Conservation (phyloP, 2,888 invertebrate genomes). For the Iselma pallidipennis region DNA sequence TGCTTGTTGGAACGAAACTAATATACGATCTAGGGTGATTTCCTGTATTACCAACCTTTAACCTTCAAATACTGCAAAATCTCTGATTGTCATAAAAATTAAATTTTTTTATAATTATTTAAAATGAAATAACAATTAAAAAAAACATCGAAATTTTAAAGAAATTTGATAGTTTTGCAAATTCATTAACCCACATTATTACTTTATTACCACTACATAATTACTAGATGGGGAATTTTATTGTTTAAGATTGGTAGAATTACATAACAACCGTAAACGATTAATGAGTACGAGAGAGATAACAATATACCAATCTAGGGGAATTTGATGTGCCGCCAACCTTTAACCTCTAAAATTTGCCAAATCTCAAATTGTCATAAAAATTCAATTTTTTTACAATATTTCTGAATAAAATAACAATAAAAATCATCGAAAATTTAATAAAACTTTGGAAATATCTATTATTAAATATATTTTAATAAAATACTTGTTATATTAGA, state of each 20-base stretch:
- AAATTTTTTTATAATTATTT: no score
- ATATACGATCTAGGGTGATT: no score
- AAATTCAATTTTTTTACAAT: neutral
- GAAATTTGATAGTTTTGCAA: no score
- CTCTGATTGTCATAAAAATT: no score
- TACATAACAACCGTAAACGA: neutral
- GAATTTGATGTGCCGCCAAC: slow-evolving; percentile 23
- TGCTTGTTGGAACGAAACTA: no score
- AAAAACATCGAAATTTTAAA: no score
- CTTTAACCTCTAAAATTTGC: slow-evolving; percentile 43
- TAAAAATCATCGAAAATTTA: neutral
- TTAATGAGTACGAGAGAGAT: slow-evolving; percentile 15
- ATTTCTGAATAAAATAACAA: neutral
- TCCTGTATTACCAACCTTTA: no score
- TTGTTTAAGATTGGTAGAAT: slow-evolving; percentile 2
- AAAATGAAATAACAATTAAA: no score
- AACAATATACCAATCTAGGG: slow-evolving; percentile 8
- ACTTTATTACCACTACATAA: no score
- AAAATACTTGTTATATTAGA: slow-evolving; percentile 41
- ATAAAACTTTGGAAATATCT: neutral
- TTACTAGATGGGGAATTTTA: neutral
- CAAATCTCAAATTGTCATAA: slow-evolving; percentile 11
- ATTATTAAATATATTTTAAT: slow-evolving; percentile 34
- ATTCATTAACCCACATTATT: no score
- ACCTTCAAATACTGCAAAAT: no score